phyloP scores from a whole-genome alignment of 2,888 invertebrate genomes.

The Ennomos erosarius region DNA sequence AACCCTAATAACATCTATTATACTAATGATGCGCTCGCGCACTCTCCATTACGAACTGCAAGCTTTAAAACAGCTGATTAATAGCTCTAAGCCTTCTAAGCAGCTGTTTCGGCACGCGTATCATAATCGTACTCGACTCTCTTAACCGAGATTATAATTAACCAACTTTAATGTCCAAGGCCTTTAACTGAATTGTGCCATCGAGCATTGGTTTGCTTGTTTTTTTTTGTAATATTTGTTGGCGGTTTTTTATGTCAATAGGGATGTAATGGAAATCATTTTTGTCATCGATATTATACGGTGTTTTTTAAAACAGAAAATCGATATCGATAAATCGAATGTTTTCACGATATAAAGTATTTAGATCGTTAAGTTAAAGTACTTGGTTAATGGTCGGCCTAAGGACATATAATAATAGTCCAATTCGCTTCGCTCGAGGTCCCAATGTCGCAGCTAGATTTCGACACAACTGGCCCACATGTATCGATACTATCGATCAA shows the following conservation, averaged over 20 bases:
- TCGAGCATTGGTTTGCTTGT: no score
- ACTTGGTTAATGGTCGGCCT: constrained; percentile 26
- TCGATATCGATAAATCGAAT: constrained; percentile 1
- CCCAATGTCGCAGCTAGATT: constrained; percentile 63
- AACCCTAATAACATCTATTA: constrained; percentile 46
- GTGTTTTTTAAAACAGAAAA: no score
- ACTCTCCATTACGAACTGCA: constrained; percentile 47
- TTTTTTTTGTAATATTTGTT: no score
- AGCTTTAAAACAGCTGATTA: constrained; percentile 42
- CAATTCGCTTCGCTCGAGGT: constrained; percentile 57
- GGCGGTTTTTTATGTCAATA: no score
- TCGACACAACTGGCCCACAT: constrained; percentile 57
- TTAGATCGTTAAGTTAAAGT: constrained; percentile 1
- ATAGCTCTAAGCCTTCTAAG: constrained; percentile 40
- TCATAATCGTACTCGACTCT: neutral
- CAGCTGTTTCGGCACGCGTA: constrained; percentile 32
- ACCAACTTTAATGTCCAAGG: neutral
- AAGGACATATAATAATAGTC: constrained; percentile 54
- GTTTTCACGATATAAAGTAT: constrained; percentile 22
- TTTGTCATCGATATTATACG: no score
- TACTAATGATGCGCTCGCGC: constrained; percentile 56
- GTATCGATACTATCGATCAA: constrained; percentile 33
- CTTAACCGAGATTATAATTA: constrained; percentile 22
- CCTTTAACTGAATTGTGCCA: neutral
- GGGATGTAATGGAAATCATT: no score